Evolutionary conservation across 2,797 vertebrate species (phyloP), one percentile per base, ranked within the genome.

Genomic region (Acanthiza pusilla): DNA sequence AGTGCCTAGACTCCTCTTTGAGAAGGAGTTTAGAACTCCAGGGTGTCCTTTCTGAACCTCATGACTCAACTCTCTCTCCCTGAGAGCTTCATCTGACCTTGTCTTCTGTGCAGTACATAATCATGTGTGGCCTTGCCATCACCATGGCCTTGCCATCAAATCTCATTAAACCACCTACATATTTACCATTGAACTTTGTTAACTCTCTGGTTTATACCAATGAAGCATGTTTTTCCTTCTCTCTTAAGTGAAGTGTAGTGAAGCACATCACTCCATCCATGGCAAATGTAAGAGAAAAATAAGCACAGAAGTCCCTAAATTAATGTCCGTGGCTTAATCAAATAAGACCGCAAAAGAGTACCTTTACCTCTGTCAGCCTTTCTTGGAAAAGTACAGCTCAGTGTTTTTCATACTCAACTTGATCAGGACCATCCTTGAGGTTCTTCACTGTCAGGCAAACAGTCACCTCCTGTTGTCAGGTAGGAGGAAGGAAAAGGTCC

Each of bases 11-110:
- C 30, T 53, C 16, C 38, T 16, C 8, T n/a, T 23, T 25, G 22
- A n/a, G n/a, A 43, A 66, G 14, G 10, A 51, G 18, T n/a, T 60
- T 38, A 38, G 29, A 45, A n/a, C 5, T 15, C 4, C 20, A 60
- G 2, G 3, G 21, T 2, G 5, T 76, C n/a, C 19, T 38, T 51
- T 38, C 23, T 47, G 20, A 47, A 20, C 29, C 20, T 53, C 29
- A 14, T 27, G 6, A 17, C 38, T 61, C 13, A 51, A 23, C 0
- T 54, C 23, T 30, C 0, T 54, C 23, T 30, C 13, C 13, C 16
- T 45, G 22, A 51, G 23, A 60, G 20, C 7, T 47, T 61, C 15
- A 25, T 30, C 34, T 40, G 30, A 42, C 34, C 30, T 34, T 70
- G 21, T 55, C 26, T 17, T 70, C 42, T 32, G 2, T 30, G 11